Evolutionary conservation across 2,113 vertebrate genomes (phyloP).

Genomic region (Toxostoma redivivum): DNA sequence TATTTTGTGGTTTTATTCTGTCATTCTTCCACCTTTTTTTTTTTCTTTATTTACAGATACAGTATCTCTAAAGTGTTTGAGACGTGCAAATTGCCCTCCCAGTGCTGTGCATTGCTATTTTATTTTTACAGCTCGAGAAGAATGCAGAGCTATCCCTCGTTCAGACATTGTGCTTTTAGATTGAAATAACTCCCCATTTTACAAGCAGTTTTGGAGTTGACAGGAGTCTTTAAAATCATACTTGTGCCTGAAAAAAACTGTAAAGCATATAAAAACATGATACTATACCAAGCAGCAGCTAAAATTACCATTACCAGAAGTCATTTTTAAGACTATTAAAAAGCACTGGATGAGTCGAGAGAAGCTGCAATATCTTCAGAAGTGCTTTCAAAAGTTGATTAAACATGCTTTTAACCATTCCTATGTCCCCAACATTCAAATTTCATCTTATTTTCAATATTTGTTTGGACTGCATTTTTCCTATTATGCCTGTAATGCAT

Average conservation of each 20-base stretch:
- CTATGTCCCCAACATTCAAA: neutral
- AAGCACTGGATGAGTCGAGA: neutral
- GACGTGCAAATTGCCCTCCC: neutral
- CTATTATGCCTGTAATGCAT: neutral
- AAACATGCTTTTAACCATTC: neutral
- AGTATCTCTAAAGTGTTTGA: neutral
- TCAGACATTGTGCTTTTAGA: neutral
- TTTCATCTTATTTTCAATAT: neutral
- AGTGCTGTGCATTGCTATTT: neutral
- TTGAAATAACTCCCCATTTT: constrained; percentile 7
- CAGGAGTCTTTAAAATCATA: constrained; percentile 13
- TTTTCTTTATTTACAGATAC: neutral
- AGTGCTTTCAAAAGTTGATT: neutral
- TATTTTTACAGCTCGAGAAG: neutral
- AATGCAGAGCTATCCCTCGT: neutral
- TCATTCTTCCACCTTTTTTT: neutral
- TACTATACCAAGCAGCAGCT: neutral
- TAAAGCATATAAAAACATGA: neutral
- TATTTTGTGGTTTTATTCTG: neutral
- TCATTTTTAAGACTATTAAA: constrained; percentile 22
- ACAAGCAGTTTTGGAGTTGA: neutral
- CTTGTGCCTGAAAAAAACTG: neutral
- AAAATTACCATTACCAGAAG: constrained; percentile 5
- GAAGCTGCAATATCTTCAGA: neutral
- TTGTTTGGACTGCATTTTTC: neutral